phyloP scores from a whole-genome alignment of 2,888 invertebrate genomes.

The Thecocarcelia acutangulata region DNA sequence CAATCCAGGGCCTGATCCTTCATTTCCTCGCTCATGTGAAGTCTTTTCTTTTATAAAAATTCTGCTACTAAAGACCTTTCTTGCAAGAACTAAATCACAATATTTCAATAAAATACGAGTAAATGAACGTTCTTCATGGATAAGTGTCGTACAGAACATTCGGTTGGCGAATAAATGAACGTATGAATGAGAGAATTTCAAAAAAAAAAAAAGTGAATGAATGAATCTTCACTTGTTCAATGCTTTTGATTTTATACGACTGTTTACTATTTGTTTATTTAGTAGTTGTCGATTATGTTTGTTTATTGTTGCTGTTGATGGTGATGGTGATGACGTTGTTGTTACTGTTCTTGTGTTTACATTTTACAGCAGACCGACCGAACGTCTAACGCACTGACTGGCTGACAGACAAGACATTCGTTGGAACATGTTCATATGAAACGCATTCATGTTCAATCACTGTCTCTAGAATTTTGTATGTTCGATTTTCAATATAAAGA shows the following conservation, averaged over 20 bases:
- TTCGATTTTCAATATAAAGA: conserved; percentile 21
- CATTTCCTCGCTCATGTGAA: too few species aligned
- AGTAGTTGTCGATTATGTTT: conserved; percentile 64
- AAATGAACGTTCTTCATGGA: conserved; percentile 16
- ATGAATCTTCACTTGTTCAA: conserved; percentile 12
- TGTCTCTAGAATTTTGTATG: conserved; percentile 28
- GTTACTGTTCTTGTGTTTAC: conserved; percentile 40
- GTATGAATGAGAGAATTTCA: background rate
- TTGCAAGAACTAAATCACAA: background rate
- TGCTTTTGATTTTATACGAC: conserved; percentile 38
- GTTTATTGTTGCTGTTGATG: conserved; percentile 48
- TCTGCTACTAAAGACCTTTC: conserved; percentile 15
- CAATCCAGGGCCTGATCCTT: too few species aligned
- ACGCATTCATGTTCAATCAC: conserved; percentile 16
- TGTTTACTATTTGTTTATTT: conserved; percentile 52
- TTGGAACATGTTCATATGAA: conserved; percentile 26
- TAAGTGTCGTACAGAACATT: conserved; percentile 12
- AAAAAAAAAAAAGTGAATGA: conserved; percentile 4
- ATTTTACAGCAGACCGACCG: conserved; percentile 1
- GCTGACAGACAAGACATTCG: background rate
- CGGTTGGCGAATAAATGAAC: conserved; percentile 4
- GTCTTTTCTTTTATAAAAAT: background rate
- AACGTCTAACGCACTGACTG: background rate
- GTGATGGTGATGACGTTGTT: conserved; percentile 35
- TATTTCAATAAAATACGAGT: background rate